These are phyloP conservation scores for Podarcis lilfordi DNA, from an alignment of 2,797 vertebrate genomes.

Conservation along the genomic window DNA sequence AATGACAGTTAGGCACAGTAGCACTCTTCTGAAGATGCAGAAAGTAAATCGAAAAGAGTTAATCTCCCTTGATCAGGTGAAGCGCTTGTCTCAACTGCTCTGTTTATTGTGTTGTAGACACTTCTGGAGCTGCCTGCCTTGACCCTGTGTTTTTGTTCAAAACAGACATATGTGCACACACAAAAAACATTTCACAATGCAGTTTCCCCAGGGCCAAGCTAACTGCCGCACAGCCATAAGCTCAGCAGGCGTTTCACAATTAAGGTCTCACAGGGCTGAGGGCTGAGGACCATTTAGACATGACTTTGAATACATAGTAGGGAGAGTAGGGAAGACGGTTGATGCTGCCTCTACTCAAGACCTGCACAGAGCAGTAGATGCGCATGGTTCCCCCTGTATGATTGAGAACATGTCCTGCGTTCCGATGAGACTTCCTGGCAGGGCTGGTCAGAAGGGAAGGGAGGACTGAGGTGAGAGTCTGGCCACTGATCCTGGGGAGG, in stretches of 20 bases:
- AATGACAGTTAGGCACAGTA: neutral
- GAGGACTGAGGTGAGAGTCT: no score
- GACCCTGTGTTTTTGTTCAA: neutral
- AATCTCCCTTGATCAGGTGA: neutral
- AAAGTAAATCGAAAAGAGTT: slow-evolving; percentile 19
- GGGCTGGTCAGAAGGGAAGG: no score
- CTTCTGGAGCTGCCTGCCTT: neutral
- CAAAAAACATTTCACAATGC: neutral
- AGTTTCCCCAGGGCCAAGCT: neutral
- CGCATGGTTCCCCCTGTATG: neutral
- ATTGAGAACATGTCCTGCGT: no score
- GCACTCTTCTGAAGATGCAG: neutral
- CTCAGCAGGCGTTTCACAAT: slow-evolving; percentile 14
- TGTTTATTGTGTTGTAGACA: neutral
- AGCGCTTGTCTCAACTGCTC: neutral
- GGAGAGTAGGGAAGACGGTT: neutral
- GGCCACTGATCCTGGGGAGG: no score
- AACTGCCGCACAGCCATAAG: neutral
- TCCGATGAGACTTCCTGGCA: no score
- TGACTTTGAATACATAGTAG: neutral
- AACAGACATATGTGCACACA: neutral
- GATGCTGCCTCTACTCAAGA: neutral
- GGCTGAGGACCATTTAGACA: neutral
- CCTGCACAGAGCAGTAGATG: neutral
- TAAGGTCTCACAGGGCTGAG: neutral